phyloP scores from a whole-genome alignment of 2,888 invertebrate genomes.

The Heliconius erato region DNA sequence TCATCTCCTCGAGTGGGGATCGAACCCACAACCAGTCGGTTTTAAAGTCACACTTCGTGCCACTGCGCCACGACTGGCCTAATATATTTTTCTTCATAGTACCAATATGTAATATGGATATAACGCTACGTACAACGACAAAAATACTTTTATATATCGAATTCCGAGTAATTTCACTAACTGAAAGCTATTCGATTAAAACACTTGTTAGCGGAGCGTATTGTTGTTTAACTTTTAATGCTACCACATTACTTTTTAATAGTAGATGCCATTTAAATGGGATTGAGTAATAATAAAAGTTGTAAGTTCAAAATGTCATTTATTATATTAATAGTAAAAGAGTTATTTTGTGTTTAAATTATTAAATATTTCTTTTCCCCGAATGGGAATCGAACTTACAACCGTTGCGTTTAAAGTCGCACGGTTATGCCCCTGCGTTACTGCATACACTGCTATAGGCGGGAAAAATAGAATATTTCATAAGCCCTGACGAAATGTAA shows the following conservation, averaged over 20 bases:
- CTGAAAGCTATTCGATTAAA: background rate
- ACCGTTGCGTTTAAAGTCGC: too few relatives aligned
- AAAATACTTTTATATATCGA: background rate
- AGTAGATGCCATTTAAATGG: background rate
- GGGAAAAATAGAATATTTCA: background rate
- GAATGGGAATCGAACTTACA: too few relatives aligned
- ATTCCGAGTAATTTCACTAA: background rate
- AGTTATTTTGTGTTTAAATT: too few relatives aligned
- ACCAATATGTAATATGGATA: background rate
- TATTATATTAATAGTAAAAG: too few relatives aligned
- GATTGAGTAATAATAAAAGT: background rate
- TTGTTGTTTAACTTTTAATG: background rate
- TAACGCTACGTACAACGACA: background rate
- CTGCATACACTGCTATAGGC: too few relatives aligned
- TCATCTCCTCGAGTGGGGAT: too few relatives aligned
- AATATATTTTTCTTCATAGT: background rate
- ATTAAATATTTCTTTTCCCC: too few relatives aligned
- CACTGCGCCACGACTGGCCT: too few relatives aligned
- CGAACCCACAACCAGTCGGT: too few relatives aligned
- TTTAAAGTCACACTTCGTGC: too few relatives aligned
- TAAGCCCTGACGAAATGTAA: background rate
- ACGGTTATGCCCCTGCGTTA: too few relatives aligned
- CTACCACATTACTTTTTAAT: background rate
- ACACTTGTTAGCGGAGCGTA: background rate
- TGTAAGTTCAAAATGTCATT: background rate